A percentile compares a stretch with the other conserved stretches of the same genome.
Evolutionary conservation across 2,797 vertebrate genomes (phyloP).

Genomic region (Fratercula arctica): DNA sequence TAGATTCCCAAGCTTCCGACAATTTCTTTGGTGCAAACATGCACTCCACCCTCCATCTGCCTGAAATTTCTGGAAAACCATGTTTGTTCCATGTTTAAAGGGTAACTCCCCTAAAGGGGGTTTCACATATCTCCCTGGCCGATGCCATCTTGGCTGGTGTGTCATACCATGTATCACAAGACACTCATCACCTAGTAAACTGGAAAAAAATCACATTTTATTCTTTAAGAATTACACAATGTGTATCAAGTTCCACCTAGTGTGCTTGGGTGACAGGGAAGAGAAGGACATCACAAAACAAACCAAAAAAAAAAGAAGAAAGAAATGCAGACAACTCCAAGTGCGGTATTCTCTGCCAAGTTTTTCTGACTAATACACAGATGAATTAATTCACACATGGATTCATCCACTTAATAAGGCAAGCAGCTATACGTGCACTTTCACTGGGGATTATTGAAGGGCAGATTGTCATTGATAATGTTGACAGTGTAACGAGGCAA

Average conservation of each 20-base stretch:
- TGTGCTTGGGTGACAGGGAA: fast-evolving
- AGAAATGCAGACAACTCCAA: background rate
- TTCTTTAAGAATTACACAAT: background rate
- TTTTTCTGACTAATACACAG: background rate
- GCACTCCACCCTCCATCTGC: background rate
- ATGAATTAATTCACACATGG: background rate
- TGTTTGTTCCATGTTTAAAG: background rate
- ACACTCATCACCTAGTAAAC: background rate
- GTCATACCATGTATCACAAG: background rate
- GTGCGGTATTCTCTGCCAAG: background rate
- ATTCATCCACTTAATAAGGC: background rate
- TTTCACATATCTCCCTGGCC: background rate
- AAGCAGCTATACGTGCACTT: background rate
- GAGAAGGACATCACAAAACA: background rate
- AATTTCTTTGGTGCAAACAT: background rate
- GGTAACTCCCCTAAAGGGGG: background rate
- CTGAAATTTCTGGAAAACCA: background rate
- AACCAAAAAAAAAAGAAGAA: background rate
- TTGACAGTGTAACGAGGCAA: background rate
- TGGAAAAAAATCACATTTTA: background rate
- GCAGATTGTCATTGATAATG: background rate
- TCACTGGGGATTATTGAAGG: background rate
- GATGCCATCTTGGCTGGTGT: background rate
- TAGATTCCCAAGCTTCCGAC: background rate
- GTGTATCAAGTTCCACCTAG: background rate